Evolutionary conservation across 2,888 invertebrate genomes (phyloP), one percentile per base, ranked within the genome.

Genomic region (Temnothorax ravouxi): DNA sequence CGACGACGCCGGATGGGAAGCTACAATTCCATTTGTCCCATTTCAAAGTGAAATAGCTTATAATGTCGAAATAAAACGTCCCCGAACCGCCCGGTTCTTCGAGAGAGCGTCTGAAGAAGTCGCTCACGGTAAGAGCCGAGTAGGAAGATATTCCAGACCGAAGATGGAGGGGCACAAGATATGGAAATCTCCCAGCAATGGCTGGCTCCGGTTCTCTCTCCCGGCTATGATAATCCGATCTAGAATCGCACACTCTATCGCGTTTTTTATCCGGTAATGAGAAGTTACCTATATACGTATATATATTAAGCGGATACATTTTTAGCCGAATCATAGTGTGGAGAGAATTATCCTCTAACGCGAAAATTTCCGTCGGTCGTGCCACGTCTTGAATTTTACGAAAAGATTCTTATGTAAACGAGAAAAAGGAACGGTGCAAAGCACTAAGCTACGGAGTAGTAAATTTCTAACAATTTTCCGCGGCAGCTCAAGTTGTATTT

Each of bases 31-130:
- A 93, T 92, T 93, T 92, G 93, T 92, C 90, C 91, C 88, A 92
- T 93, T 93, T 92, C 89, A 90, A 92, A 91, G 91, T 91, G 90
- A 91, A 92, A 92, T 93, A 91, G 91, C 89, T 92, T 93, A 92
- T 93, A 93, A 92, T 89, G 91, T 88, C 89, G 91, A 91, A 92
- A 92, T 93, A 91, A 93, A 93, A 91, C 88, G 91, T 90, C 82
- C 86, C 84, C 74, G 85, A 86, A 85, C 81, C 89, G 84, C 72
- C 21, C 86, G 82, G 69, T 86, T 86, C 86, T 90, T 89, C 88
- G 88, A 87, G 86, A 88, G 86, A 89, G 84, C 86, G 85, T 75
- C 84, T 86, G 85, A 86, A 91, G 85, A 86, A 91, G 89, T 89
- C 91, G 89, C 85, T 47, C 85, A 29, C 47, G 79, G 81, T 79